Conservation (phyloP, 2,113 vertebrate genomes). For the Caranx ignobilis region DNA sequence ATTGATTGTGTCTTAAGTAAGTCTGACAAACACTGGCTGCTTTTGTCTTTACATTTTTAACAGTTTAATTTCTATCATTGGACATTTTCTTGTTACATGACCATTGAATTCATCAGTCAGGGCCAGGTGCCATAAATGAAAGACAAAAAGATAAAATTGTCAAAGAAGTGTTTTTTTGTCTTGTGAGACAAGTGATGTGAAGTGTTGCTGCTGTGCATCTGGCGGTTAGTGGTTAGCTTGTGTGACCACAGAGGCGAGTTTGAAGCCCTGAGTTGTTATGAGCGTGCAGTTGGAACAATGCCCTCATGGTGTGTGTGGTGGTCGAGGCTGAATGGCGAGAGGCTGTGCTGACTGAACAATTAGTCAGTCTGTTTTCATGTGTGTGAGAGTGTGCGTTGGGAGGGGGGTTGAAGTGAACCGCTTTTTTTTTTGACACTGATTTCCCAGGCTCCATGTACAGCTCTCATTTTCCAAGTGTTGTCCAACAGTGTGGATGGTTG, state of each 20-base stretch:
- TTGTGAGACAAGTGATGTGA: neutral
- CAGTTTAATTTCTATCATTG: too few relatives aligned
- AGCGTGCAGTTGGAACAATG: constrained; percentile 53
- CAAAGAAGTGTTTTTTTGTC: too few relatives aligned
- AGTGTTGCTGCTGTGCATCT: neutral
- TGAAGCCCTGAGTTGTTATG: neutral
- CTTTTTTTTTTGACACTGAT: constrained; percentile 10
- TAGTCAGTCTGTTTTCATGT: constrained; percentile 70
- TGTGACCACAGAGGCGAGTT: neutral
- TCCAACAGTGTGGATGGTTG: constrained; percentile 74
- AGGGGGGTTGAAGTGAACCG: constrained; percentile 35
- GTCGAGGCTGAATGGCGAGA: constrained; percentile 43
- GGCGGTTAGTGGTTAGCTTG: neutral
- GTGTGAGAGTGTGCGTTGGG: constrained; percentile 45
- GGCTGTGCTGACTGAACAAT: constrained; percentile 75
- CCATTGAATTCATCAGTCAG: too few relatives aligned
- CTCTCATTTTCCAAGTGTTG: constrained; percentile 71
- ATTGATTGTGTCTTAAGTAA: too few relatives aligned
- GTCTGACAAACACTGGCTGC: too few relatives aligned
- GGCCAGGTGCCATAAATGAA: too few relatives aligned
- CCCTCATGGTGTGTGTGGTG: constrained; percentile 43
- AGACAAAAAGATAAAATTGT: too few relatives aligned
- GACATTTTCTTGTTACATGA: too few relatives aligned
- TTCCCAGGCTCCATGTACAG: constrained; percentile 65
- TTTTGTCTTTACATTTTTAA: too few relatives aligned